phyloP scores from a whole-genome alignment of 2,113 vertebrate genomes.

The Pleuronectes platessa region DNA sequence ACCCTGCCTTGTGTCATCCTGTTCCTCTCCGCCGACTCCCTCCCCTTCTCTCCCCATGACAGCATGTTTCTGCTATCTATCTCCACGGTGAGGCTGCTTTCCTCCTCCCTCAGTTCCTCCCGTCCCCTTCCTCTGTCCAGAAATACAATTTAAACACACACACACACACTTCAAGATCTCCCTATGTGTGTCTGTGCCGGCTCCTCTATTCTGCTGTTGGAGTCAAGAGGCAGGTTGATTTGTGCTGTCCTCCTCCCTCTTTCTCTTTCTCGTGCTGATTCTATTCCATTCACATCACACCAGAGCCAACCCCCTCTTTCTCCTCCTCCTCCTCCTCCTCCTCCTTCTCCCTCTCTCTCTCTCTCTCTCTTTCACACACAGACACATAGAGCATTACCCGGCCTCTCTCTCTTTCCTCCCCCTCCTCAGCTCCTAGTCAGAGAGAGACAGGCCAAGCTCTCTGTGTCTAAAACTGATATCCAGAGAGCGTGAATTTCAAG shows the following conservation, averaged over 20 bases:
- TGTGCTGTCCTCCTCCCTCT: slow-evolving; percentile 75
- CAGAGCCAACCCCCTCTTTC: slow-evolving; percentile 79
- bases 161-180: slow-evolving; percentile 53
- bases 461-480: slow-evolving; percentile 15
- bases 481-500: neutral
- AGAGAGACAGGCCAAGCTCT: slow-evolving; percentile 69
- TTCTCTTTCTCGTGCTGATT: slow-evolving; percentile 69
- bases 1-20: slow-evolving; percentile 78
- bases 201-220: slow-evolving; percentile 68
- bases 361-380: slow-evolving; percentile 3
- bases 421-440: slow-evolving; percentile 65
- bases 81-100: slow-evolving; percentile 66
- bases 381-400: slow-evolving; percentile 38
- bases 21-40: slow-evolving; percentile 76
- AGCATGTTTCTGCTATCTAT: slow-evolving; percentile 80
- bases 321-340: slow-evolving; percentile 14
- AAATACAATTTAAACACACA: slow-evolving; percentile 55
- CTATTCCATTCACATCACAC: slow-evolving; percentile 84
- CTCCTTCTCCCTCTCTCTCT: slow-evolving; percentile 47
- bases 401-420: slow-evolving; percentile 45
- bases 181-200: slow-evolving; percentile 41
- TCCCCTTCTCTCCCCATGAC: slow-evolving; percentile 79
- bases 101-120: slow-evolving; percentile 69
- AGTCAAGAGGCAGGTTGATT: slow-evolving; percentile 84
- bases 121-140: slow-evolving; percentile 65